These are phyloP conservation scores for Apamea crenata DNA, from an alignment of 2,888 invertebrate genomes.

Conservation along the genomic window DNA sequence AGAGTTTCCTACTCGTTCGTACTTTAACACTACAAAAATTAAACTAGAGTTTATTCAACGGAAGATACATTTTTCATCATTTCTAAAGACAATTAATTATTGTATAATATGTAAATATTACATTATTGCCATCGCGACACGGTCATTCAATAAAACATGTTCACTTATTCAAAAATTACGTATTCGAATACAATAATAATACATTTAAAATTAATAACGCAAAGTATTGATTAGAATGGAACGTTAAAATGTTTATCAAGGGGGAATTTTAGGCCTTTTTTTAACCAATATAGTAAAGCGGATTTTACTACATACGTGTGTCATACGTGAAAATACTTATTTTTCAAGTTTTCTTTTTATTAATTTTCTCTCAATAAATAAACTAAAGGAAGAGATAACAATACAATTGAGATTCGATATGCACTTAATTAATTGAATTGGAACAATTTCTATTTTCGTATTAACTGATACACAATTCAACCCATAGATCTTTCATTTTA, in stretches of 20 bases:
- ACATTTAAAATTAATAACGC: neutral
- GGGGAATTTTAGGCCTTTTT: constrained; percentile 2
- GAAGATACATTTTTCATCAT: constrained; percentile 29
- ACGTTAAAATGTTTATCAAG: constrained; percentile 1
- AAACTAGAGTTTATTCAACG: constrained; percentile 41
- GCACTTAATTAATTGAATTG: constrained; percentile 27
- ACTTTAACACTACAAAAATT: constrained; percentile 64
- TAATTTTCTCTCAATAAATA: neutral
- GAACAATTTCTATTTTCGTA: neutral
- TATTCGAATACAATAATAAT: constrained; percentile 26
- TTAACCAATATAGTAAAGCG: neutral
- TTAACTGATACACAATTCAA: constrained; percentile 7
- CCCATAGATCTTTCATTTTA: neutral
- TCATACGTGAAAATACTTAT: neutral
- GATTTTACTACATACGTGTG: neutral
- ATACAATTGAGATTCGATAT: constrained; percentile 55
- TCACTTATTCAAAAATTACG: constrained; percentile 14
- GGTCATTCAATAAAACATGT: constrained; percentile 29
- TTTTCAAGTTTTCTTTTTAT: neutral
- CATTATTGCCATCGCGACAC: constrained; percentile 62
- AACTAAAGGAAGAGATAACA: constrained; percentile 9
- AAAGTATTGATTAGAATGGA: neutral
- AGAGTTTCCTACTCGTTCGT: constrained; percentile 71
- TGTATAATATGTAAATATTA: constrained; percentile 51
- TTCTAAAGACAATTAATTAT: constrained; percentile 41